These are phyloP conservation scores for Cotesia typhae DNA, from an alignment of 1,140 invertebrate species.

Conservation along the genomic window DNA sequence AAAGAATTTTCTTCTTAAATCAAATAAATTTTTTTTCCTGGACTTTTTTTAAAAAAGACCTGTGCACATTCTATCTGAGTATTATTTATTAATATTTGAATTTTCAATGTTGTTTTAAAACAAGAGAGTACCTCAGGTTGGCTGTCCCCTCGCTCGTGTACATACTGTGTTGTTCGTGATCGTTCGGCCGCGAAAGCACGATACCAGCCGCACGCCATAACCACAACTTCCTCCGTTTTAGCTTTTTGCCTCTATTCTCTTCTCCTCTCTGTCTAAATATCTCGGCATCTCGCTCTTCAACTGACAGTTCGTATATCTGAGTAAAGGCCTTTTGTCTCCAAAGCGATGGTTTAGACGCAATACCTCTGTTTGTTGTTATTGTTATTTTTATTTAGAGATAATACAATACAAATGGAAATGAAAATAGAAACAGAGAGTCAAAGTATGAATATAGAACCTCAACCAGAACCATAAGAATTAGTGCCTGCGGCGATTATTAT, in stretches of 20 bases:
- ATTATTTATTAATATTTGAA: no score
- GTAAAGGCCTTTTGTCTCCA: conserved; percentile 6
- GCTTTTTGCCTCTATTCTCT: conserved; percentile 30
- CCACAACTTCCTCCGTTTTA: conserved; percentile 51
- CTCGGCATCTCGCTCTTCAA: background rate
- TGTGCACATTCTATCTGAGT: no score
- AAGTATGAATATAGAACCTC: background rate
- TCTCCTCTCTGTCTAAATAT: conserved; percentile 3
- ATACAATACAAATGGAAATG: no score
- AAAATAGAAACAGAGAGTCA: background rate
- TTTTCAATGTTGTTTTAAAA: no score
- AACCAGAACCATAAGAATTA: no score
- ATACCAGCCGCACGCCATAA: conserved; percentile 47
- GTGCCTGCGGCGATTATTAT: conserved; percentile 5
- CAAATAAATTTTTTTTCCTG: no score
- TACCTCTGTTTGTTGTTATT: background rate
- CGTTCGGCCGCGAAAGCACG: conserved; percentile 54
- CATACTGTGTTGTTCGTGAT: conserved; percentile 47
- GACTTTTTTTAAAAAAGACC: no score
- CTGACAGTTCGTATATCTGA: conserved; percentile 16
- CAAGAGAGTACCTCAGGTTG: background rate
- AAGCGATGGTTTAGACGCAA: conserved; percentile 8
- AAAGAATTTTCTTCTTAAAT: no score
- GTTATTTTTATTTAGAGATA: background rate
- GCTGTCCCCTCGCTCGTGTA: conserved; percentile 32